phyloP scores from a whole-genome alignment of 2,113 vertebrate genomes.

The Hemiprocne comata region DNA sequence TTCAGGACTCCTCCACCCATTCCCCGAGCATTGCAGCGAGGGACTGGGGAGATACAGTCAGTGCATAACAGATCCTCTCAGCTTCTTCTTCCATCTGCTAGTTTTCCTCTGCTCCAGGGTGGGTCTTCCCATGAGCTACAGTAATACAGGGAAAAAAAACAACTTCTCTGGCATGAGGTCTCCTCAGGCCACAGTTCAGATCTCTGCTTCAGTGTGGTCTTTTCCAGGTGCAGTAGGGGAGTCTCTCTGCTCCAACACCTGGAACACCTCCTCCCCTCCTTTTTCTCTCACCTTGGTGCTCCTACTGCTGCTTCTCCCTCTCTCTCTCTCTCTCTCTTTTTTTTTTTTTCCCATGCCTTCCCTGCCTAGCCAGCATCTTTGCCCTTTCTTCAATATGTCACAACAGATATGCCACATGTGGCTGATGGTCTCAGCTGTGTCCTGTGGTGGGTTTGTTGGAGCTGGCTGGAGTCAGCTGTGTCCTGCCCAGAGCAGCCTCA shows the following conservation, averaged over 20 bases:
- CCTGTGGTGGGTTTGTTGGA: neutral
- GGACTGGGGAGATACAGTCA: neutral
- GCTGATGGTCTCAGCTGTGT: neutral
- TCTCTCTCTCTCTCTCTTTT: neutral
- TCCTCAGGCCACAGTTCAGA: neutral
- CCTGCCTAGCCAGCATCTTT: neutral
- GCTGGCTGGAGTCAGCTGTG: neutral
- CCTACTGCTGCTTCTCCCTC: neutral
- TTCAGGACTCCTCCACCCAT: neutral
- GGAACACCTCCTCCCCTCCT: neutral
- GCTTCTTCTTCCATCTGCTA: neutral
- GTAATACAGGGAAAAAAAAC: neutral
- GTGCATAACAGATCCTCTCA: neutral
- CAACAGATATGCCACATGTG: neutral
- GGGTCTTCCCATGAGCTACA: neutral
- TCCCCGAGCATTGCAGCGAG: too few relatives aligned
- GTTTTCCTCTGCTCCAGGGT: neutral
- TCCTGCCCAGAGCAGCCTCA: fast-evolving
- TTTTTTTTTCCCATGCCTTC: neutral
- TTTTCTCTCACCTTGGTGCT: neutral
- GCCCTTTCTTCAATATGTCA: neutral
- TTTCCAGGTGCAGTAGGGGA: neutral
- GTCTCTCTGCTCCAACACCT: neutral
- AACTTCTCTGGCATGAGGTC: fast-evolving
- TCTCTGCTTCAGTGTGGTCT: neutral